Conservation (phyloP, 2,888 invertebrate genomes). For the Athalia rosae region DNA sequence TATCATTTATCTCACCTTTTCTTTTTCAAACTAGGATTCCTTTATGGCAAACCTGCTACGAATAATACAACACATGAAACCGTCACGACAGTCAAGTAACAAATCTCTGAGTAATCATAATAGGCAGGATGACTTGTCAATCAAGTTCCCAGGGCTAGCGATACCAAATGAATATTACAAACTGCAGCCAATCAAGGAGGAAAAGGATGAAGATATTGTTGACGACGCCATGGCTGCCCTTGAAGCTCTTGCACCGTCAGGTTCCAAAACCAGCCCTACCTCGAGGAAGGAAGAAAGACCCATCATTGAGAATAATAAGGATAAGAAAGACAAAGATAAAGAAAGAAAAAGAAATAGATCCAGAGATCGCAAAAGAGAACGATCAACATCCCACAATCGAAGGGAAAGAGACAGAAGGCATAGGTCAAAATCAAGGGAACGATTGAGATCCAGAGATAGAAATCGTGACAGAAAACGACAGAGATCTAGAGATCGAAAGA, state of each 20-base stretch:
- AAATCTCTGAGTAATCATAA: conserved; percentile 61
- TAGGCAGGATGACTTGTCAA: conserved; percentile 77
- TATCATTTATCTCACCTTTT: conserved; percentile 37
- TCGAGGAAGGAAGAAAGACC: conserved; percentile 53
- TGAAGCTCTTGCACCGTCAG: conserved; percentile 88
- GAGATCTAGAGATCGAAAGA: conserved; percentile 57
- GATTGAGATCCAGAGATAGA: conserved; percentile 65
- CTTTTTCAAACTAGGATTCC: conserved; percentile 81
- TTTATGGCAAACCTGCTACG: conserved; percentile 94
- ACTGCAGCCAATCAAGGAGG: conserved; percentile 54
- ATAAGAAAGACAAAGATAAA: conserved; percentile 64
- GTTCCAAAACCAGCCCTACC: conserved; percentile 59
- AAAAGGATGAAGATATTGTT: conserved; percentile 75
- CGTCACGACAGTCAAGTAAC: conserved; percentile 69
- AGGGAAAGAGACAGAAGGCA: conserved; percentile 57
- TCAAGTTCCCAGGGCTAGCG: conserved; percentile 88
- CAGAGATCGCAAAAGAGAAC: conserved; percentile 53
- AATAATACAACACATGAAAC: conserved; percentile 97
- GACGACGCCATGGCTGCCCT: conserved; percentile 90
- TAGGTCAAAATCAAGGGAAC: conserved; percentile 67
- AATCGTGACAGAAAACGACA: conserved; percentile 48
- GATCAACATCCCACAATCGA: conserved; percentile 66
- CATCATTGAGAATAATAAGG: conserved; percentile 59
- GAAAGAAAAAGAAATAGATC: conserved; percentile 64
- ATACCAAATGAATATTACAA: conserved; percentile 84